Evolutionary conservation across 1,140 invertebrate genomes (phyloP), one percentile per base, ranked within the genome.

Genomic region (Bombus pascuorum): DNA sequence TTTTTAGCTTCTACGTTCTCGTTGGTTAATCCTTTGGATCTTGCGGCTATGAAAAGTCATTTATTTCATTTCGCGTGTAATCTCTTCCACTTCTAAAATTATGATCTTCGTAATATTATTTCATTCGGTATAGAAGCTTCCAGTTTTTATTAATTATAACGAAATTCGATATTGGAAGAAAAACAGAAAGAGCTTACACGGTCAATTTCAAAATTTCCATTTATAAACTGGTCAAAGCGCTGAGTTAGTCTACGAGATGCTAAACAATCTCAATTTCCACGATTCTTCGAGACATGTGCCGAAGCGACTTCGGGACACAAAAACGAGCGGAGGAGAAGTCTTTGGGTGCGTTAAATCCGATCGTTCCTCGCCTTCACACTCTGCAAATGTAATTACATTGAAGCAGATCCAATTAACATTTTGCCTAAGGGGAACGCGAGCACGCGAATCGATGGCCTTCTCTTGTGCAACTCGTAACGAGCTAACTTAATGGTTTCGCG

Each of bases 371-470:
- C 44, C 47, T 77, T 77, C 73, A 28, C 73, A 28, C 44, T 68
- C 25, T 22, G 73, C 1, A 65, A n/a, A 53, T 37, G 28, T 78
- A 83, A 83, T 83, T 77, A 77, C 66, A 34, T 77, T n/a, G 77
- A 53, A 57, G 44, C 44, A 53, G 37, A 83, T 83, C 81, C 81
- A 78, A 83, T 83, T 83, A 83, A 83, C 81, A 32, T 68, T 77
- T 83, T 3, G 32, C 18, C 6, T 28, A 28, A 10, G 28, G n/a
- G 25, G 22, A 57, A 34, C 3, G 47, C 10, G 44, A 15, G 28
- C 44, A 32, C 28, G 62, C 47, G 28, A 68, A 78, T 77, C 81
- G 73, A 83, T 78, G 62, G 70, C 34, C 74, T 78, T 83, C 42
- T 62, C 15, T 15, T 34, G n/a, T 25, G n/a, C 37, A n/a, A 13